Evolutionary conservation across 2,888 invertebrate species (phyloP).

Genomic region (Meta bourneti): DNA sequence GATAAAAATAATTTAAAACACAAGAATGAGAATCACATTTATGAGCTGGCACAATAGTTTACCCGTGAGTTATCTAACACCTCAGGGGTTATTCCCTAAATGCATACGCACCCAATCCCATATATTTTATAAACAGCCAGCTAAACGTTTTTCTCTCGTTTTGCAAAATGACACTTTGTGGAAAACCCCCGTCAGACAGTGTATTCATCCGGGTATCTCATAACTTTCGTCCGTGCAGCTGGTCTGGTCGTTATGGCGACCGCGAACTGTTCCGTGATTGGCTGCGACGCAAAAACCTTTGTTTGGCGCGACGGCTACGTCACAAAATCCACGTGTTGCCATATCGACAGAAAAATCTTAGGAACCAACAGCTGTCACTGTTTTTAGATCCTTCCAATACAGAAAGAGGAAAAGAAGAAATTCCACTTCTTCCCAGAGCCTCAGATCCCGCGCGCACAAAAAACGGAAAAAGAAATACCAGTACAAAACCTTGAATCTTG

Average conservation of each 20-base stretch:
- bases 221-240: constrained; percentile 70
- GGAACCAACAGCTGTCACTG: constrained; percentile 73
- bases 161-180: constrained; percentile 12
- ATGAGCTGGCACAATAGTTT: neutral
- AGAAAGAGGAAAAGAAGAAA: constrained; percentile 59
- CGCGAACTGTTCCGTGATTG: constrained; percentile 72
- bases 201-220: constrained; percentile 72
- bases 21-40: neutral
- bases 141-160: neutral
- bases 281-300: constrained; percentile 67
- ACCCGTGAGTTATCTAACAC: neutral
- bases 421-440: constrained; percentile 17
- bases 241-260: constrained; percentile 74
- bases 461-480: constrained; percentile 45
- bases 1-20: neutral
- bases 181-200: constrained; percentile 46
- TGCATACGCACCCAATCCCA: neutral
- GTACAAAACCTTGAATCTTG: constrained; percentile 71
- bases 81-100: neutral
- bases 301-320: constrained; percentile 72
- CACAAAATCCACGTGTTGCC: constrained; percentile 76
- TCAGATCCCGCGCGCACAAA: neutral
- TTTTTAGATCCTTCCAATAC: constrained; percentile 73
- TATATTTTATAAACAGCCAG: neutral
- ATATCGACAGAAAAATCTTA: constrained; percentile 74